Base-by-base conservation (phyloP, 1,140 invertebrate species). In the Drosophila repletoides region DNA sequence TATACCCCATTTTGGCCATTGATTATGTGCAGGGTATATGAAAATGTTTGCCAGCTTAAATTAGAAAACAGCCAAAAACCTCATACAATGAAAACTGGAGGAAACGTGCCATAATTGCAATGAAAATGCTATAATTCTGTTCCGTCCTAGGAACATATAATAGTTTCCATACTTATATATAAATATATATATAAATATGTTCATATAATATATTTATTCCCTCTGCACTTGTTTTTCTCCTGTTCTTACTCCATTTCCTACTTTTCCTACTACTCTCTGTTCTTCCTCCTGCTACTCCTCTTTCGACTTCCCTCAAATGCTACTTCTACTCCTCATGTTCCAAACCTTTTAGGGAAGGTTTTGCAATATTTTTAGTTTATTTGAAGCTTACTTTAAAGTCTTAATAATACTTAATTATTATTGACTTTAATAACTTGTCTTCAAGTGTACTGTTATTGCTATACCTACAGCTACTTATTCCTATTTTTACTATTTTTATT, bases 61-160 rank as follows among this genome's bases (percentile, higher is more conserved):
- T 53, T 43, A 49, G 49, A 53, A 43, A 63, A 31, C 34, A 40
- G 3, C 28, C 34, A 22, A 38, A 38, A 31, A 34, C 22, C 49
- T 12, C 34, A 26, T 14, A 34, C 45, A 22, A 21, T 19, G 14
- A 28, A 59, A 58, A 48, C n/a, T 17, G 33, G 26, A 7, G 4
- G 12, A 43, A 43, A 53, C 59, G 59, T 63, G 48, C 28, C 38
- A 53, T 43, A 63, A 53, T 52, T 43, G 21, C 17, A 43, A 53
- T 63, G 28, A 38, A 41, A 53, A 43, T n/a, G 33, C n/a, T 7
- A 17, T 10, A 10, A 17, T 12, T 33, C 15, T n/a, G 45, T n/a
- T n/a, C 5, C n/a, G 26, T 14, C 9, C 15, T n/a, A n/a, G n/a
- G n/a, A n/a, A n/a, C n/a, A n/a, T n/a, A n/a, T n/a, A n/a, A n/a